Conservation (phyloP, 2,113 vertebrate genomes). For the Nycticorax nycticorax region DNA sequence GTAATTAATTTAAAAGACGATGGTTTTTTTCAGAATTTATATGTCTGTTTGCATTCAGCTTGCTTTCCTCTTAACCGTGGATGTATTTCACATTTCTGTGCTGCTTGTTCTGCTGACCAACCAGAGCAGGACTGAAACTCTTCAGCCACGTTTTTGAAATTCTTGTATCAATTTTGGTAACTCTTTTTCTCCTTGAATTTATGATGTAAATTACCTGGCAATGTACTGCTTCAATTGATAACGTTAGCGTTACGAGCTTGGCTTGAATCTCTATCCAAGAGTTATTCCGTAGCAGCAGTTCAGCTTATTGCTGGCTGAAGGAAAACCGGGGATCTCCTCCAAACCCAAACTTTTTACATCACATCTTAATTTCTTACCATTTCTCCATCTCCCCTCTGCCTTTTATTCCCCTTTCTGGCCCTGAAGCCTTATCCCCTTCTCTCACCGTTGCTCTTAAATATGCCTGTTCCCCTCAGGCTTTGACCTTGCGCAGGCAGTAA, state of each 20-base stretch:
- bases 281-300: not conserved
- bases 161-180: not conserved
- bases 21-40: not conserved
- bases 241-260: not conserved
- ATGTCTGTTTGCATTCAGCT: not conserved
- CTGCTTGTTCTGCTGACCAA: not conserved
- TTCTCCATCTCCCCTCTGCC: not conserved
- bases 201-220: conserved; percentile 1
- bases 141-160: not conserved
- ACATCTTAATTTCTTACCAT: not conserved
- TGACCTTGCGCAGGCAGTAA: conserved; percentile 67
- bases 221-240: conserved; percentile 1
- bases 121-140: not conserved
- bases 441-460: conserved; percentile 16
- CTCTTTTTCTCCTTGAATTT: not conserved
- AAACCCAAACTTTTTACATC: not conserved
- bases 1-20: not conserved
- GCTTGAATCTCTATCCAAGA: not conserved
- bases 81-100: not conserved
- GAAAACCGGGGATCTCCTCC: not conserved
- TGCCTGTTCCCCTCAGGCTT: conserved; percentile 63
- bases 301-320: not conserved
- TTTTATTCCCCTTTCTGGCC: not conserved
- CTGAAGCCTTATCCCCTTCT: not conserved
- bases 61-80: not conserved